Conservation (phyloP, 2,113 vertebrate genomes). For the Macroglossus sobrinus region DNA sequence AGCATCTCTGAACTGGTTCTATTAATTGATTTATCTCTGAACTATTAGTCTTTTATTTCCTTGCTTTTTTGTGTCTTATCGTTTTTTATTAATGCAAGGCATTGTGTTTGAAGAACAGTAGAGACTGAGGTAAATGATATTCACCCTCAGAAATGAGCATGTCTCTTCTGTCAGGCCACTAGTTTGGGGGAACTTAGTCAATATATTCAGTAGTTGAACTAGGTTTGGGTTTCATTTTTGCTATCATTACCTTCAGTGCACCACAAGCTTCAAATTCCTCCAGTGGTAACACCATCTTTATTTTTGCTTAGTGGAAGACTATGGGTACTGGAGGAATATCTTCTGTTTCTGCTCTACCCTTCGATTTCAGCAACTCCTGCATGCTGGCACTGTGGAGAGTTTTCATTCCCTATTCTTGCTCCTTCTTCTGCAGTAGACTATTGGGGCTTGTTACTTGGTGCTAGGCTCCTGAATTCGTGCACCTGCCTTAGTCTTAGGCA, state of each 20-base stretch:
- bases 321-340: not conserved
- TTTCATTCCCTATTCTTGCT: not conserved
- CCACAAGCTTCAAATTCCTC: not conserved
- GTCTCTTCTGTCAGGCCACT: not conserved
- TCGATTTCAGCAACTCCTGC: not conserved
- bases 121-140: not conserved
- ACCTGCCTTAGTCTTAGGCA: not conserved
- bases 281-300: not conserved
- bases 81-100: not conserved
- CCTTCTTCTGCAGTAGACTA: not conserved
- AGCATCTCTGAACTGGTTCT: not conserved
- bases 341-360: not conserved
- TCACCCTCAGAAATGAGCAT: not conserved
- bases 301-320: not conserved
- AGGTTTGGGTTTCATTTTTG: not conserved
- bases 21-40: not conserved
- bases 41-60: not conserved
- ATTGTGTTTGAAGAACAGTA: not conserved
- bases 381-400: no score
- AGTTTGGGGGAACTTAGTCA: not conserved
- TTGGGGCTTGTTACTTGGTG: not conserved
- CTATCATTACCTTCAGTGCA: no score
- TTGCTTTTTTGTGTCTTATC: not conserved
- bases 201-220: not conserved
- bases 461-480: not conserved